These are phyloP conservation scores for Eupithecia tripunctaria DNA, from an alignment of 2,888 invertebrate species.

Conservation along the genomic window DNA sequence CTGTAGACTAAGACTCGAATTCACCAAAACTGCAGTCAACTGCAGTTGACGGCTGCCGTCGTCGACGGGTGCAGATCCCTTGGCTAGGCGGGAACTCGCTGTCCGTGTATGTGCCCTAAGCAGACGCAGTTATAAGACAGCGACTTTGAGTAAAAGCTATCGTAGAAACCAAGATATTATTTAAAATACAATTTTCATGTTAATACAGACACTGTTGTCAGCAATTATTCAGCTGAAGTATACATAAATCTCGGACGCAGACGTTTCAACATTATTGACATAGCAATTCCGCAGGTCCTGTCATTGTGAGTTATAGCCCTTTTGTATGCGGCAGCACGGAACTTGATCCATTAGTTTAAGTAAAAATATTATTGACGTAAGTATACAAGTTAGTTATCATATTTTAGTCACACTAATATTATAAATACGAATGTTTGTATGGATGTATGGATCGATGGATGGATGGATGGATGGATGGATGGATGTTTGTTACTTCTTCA, in stretches of 20 bases:
- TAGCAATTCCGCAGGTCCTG: slow-evolving; percentile 39
- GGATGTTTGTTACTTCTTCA: too few species aligned
- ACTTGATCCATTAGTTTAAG: neutral
- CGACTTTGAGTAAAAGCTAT: neutral
- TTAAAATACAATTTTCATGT: slow-evolving; percentile 11
- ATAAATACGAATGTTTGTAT: too few species aligned
- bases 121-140: too few species aligned
- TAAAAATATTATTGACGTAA: neutral
- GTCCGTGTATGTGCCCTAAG: too few species aligned
- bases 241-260: slow-evolving; percentile 52
- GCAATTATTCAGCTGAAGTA: slow-evolving; percentile 39
- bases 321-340: slow-evolving; percentile 17
- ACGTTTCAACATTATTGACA: slow-evolving; percentile 44
- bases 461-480: too few species aligned
- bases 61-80: too few species aligned
- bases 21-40: too few species aligned
- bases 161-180: neutral
- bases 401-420: neutral
- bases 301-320: slow-evolving; percentile 49
- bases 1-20: too few species aligned
- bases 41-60: too few species aligned
- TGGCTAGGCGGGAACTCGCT: too few species aligned
- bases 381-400: neutral
- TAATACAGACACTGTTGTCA: slow-evolving; percentile 29
- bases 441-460: too few species aligned